Base-by-base conservation (phyloP, 2,797 vertebrate genomes). In the Orientallactaga sibirica region DNA sequence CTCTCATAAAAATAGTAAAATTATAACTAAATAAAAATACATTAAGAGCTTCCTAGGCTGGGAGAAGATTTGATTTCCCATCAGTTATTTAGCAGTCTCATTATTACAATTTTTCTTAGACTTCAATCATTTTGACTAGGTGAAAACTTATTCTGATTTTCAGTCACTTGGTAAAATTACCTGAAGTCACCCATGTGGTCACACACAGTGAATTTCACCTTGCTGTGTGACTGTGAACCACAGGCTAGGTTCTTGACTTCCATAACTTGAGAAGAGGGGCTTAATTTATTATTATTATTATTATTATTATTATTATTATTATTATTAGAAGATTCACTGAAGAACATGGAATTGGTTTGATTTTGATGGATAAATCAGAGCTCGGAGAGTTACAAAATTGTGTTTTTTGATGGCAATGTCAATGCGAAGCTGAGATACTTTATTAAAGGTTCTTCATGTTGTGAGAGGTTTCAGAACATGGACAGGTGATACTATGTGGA, bases 351-450 rank as follows among this genome's bases (percentile, higher is more conserved):
- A 27, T 55, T 90, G 10, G 29, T 70, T 82, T 88, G 43, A 71
- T 84, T 92, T 80, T 85, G 2, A n/a, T n/a, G 85, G 5, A 67
- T 1, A 55, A 82, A 81, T 79, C 20, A 88, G 25, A 77, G 92
- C 27, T 91, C 29, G 74, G 79, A 86, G 48, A 80, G 2, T 86
- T 74, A 75, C 41, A 37, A 80, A 77, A 94, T 83, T 75, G 43
- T 14, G 11, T 52, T 7, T 4, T 12, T 52, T 7, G 7, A 7
- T 52, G 52, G 73, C 25, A 71, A 79, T 24, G 16, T 29, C 88
- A 80, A 25, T 5, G 37, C 78, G n/a, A 93, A 64, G 11, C 7
- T 43, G 52, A 95, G 86, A 68, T 64, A 58, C 1, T 80, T 58
- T 68, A 68, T 61, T 27, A 82, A 58, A 43, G 25, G 7, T 0